Percentiles rank a stretch among this genome's conserved stretches.
These are phyloP conservation scores for Chloroceryle inda DNA, from an alignment of 2,797 vertebrate genomes.

Conservation along the genomic window DNA sequence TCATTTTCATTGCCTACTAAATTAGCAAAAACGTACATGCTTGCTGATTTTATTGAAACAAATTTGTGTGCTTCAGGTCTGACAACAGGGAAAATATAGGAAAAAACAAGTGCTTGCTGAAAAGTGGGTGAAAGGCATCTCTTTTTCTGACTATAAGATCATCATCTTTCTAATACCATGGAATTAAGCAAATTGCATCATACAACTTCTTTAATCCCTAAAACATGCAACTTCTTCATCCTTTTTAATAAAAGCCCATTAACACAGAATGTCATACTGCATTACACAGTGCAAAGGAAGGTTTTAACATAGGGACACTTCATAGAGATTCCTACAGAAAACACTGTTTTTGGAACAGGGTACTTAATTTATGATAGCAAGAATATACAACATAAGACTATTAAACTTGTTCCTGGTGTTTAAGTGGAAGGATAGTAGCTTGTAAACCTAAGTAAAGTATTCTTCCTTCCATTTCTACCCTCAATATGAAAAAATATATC, in stretches of 20 bases:
- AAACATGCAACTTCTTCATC: background rate
- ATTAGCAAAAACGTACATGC: background rate
- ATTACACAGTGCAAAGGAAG: background rate
- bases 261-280: background rate
- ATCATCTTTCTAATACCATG: background rate
- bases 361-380: background rate
- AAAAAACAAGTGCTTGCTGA: background rate
- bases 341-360: background rate
- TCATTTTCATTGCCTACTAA: background rate
- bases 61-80: background rate
- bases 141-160: background rate
- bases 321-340: background rate
- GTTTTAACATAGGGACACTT: slow-evolving; percentile 5
- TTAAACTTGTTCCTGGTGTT: background rate
- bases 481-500: background rate
- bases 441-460: background rate
- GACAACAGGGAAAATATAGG: background rate
- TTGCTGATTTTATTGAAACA: background rate
- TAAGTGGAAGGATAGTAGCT: background rate
- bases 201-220: background rate
- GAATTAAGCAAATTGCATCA: background rate
- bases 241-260: slow-evolving; percentile 36
- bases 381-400: background rate
- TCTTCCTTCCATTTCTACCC: background rate
- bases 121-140: background rate